Conservation (phyloP, 2,888 invertebrate genomes). For the Scotopteryx bipunctaria region DNA sequence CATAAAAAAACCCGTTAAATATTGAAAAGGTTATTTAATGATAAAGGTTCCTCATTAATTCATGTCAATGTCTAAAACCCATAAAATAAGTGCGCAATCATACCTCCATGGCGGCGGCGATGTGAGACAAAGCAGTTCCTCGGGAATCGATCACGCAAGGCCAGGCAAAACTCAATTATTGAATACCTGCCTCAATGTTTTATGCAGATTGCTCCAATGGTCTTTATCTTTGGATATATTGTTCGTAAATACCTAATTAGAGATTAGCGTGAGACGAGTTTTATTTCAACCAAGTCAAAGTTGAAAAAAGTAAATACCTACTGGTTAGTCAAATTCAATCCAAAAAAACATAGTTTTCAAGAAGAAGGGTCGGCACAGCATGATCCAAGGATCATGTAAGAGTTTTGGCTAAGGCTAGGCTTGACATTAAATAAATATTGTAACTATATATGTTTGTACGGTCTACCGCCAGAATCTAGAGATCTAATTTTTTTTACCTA, state of each 20-base stretch:
- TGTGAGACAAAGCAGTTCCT: constrained; percentile 60
- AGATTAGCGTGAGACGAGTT: not conserved
- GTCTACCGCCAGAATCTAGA: too few relatives aligned
- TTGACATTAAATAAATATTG: too few relatives aligned
- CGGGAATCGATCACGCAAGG: constrained; percentile 72
- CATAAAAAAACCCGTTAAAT: too few relatives aligned
- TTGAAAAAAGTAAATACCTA: too few relatives aligned
- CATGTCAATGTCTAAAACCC: constrained; percentile 34
- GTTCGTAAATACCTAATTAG: constrained; percentile 10
- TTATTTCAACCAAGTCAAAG: not conserved
- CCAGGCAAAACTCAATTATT: constrained; percentile 58
- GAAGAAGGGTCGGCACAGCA: too few relatives aligned
- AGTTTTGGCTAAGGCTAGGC: too few relatives aligned
- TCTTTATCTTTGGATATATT: constrained; percentile 26
- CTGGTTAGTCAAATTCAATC: too few relatives aligned
- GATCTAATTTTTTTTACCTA: too few relatives aligned
- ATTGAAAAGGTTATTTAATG: not conserved
- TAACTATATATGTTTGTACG: too few relatives aligned
- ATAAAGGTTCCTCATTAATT: not conserved
- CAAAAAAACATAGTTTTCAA: too few relatives aligned
- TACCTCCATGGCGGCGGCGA: constrained; percentile 42
- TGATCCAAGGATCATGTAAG: too few relatives aligned
- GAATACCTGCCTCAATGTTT: constrained; percentile 48
- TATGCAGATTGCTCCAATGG: constrained; percentile 55
- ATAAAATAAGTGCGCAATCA: constrained; percentile 42